phyloP scores from a whole-genome alignment of 2,113 vertebrate species.

The Perccottus glenii region DNA sequence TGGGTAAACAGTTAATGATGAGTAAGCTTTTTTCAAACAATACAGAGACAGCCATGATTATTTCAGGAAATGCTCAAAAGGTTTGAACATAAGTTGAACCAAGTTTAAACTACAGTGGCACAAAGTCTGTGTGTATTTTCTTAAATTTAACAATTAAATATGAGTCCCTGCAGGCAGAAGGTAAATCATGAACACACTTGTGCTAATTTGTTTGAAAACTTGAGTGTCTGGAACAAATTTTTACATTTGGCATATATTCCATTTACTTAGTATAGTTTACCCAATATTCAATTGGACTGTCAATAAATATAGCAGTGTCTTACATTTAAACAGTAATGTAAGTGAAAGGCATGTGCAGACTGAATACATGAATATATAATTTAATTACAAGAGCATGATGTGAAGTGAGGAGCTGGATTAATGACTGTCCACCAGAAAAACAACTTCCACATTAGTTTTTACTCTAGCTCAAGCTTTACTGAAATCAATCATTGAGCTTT shows the following conservation, averaged over 20 bases:
- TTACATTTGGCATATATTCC: not conserved
- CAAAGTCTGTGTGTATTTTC: not conserved
- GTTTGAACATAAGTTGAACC: too few species aligned
- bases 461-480: not conserved
- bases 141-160: not conserved
- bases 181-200: not conserved
- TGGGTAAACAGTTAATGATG: too few species aligned
- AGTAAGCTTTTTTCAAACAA: too few species aligned
- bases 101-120: too few species aligned
- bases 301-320: slow-evolving; percentile 16
- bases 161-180: not conserved
- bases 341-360: not conserved
- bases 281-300: slow-evolving; percentile 7
- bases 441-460: not conserved
- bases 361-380: slow-evolving; percentile 8
- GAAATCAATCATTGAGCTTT: not conserved
- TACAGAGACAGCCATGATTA: too few species aligned
- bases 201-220: not conserved
- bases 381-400: not conserved
- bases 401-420: not conserved
- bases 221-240: not conserved
- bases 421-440: slow-evolving; percentile 6
- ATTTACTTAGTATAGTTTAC: slow-evolving; percentile 1
- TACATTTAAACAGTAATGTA: too few species aligned
- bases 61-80: too few species aligned